Percentiles rank a stretch among this genome's conserved stretches.
Conservation (phyloP, 2,888 invertebrate genomes). For the Melitaea athalia region DNA sequence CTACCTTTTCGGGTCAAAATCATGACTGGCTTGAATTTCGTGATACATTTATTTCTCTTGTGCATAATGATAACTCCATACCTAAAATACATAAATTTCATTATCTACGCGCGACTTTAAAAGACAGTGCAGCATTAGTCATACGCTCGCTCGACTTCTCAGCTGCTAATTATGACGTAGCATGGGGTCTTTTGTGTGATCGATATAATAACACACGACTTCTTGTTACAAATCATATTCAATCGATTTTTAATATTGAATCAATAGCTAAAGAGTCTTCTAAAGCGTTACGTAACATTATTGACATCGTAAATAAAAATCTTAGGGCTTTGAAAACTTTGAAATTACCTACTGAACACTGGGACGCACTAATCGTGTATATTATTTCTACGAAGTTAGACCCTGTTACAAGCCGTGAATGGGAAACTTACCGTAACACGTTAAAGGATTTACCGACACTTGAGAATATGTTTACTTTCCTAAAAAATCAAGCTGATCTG, state of each 20-base stretch:
- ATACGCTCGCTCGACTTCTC: not conserved
- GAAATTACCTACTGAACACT: not conserved
- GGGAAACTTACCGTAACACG: too few relatives aligned
- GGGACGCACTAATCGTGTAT: not conserved
- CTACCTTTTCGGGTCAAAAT: not conserved
- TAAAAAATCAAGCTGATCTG: too few relatives aligned
- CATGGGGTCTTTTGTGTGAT: constrained; percentile 5
- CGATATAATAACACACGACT: not conserved
- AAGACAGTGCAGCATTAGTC: not conserved
- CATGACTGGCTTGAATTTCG: not conserved
- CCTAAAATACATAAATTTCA: constrained; percentile 4
- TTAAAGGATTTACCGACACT: too few relatives aligned
- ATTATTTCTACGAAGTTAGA: too few relatives aligned
- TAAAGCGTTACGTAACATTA: not conserved
- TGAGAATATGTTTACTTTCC: too few relatives aligned
- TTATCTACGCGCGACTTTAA: not conserved
- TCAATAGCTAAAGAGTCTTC: not conserved
- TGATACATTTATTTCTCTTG: not conserved
- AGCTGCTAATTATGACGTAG: not conserved
- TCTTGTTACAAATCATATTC: not conserved
- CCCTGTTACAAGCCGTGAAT: too few relatives aligned
- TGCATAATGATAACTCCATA: not conserved
- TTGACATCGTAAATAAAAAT: not conserved
- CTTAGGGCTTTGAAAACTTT: not conserved
- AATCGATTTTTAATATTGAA: constrained; percentile 1